Percentiles rank a stretch among this genome's conserved stretches.
Conservation (phyloP, 1,140 invertebrate species). For the Plectus sambesii region DNA sequence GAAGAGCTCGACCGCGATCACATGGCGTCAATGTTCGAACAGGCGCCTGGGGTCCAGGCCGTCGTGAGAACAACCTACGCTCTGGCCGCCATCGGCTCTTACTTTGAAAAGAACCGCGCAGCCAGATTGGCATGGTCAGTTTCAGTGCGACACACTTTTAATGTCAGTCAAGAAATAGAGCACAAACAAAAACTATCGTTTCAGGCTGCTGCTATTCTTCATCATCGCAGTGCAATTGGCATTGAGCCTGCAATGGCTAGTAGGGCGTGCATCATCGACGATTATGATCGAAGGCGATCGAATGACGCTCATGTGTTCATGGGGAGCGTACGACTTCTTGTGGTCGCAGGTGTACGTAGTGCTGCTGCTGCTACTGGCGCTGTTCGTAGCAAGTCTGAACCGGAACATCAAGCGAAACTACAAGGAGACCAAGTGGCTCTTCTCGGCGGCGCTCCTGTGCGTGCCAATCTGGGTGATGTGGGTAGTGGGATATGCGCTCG, state of each 20-base stretch:
- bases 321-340: conserved; percentile 19
- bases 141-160: too few relatives aligned
- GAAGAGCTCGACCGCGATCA: too few relatives aligned
- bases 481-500: conserved; percentile 25
- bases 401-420: conserved; percentile 43
- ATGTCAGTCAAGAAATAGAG: too few relatives aligned
- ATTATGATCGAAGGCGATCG: conserved; percentile 3
- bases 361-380: conserved; percentile 36
- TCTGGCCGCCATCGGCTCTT: too few relatives aligned
- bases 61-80: too few relatives aligned
- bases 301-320: conserved; percentile 16
- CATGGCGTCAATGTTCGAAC: too few relatives aligned
- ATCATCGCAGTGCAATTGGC: conserved; percentile 41
- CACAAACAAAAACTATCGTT: too few relatives aligned
- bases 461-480: conserved; percentile 30
- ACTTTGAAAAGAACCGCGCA: too few relatives aligned
- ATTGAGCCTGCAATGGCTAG: conserved; percentile 17
- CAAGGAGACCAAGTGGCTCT: conserved; percentile 44
- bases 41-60: too few relatives aligned
- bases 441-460: conserved; percentile 30
- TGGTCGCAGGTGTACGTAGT: conserved; percentile 33
- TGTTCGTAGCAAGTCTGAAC: conserved; percentile 36
- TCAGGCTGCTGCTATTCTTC: conserved; percentile 42
- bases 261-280: neutral
- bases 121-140: too few relatives aligned